Percentiles rank a stretch among this genome's conserved stretches.
phyloP scores from a whole-genome alignment of 1,140 invertebrate species.

The Leptopilina clavipes region DNA sequence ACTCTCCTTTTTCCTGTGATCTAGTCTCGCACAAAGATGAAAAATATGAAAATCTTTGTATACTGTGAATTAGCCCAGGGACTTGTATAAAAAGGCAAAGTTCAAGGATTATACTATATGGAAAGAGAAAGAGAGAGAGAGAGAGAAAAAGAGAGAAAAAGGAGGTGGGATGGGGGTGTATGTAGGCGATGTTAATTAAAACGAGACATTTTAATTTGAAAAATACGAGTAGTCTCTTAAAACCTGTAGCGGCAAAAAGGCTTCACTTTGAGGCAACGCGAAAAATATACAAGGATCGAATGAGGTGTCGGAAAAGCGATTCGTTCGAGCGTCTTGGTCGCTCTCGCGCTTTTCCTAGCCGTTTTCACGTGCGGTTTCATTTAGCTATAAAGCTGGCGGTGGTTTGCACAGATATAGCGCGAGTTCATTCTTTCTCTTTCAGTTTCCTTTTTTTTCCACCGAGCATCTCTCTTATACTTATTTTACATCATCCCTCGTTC shows the following conservation, averaged over 20 bases:
- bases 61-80: constrained; percentile 20
- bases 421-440: constrained; percentile 52
- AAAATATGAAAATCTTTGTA: constrained; percentile 3
- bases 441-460: constrained; percentile 47
- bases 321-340: constrained; percentile 59
- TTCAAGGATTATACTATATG: constrained; percentile 8
- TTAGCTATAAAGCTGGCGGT: constrained; percentile 58
- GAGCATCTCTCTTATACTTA: constrained; percentile 52
- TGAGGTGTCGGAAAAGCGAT: constrained; percentile 61
- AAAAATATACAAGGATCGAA: constrained; percentile 36
- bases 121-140: not conserved
- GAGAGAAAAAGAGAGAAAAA: no score
- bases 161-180: not conserved
- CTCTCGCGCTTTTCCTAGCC: constrained; percentile 47
- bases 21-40: not conserved
- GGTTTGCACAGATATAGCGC: constrained; percentile 51
- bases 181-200: constrained; percentile 30
- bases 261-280: constrained; percentile 37
- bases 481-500: constrained; percentile 9
- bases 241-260: constrained; percentile 23
- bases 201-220: constrained; percentile 32
- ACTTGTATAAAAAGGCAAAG: not conserved
- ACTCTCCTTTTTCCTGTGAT: not conserved
- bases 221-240: constrained; percentile 17
- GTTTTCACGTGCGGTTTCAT: constrained; percentile 73